Evolutionary conservation across 2,113 vertebrate genomes (phyloP), one percentile per base, ranked within the genome.

Genomic region (Triplophysa tibetana): DNA sequence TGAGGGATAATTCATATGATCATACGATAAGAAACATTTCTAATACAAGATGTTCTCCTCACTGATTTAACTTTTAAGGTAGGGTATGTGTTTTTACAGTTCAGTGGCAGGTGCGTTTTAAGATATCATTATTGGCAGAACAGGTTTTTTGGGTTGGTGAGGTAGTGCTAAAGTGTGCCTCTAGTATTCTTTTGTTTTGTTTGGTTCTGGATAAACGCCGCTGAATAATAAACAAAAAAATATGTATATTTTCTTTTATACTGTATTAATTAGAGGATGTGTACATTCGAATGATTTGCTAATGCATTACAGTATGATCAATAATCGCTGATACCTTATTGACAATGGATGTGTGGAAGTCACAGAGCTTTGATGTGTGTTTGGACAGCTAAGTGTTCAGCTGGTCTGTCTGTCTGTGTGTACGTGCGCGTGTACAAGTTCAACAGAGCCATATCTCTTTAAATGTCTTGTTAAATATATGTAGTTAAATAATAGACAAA

Each of bases 301-400:
- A 69, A 69, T 69, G 13, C 21, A n/a, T 54, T 58, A 58, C 17
- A 14, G 3, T 72, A 21, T 12, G 52, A 58, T 72, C 24, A 70
- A 29, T 72, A 6, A 72, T 9, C 7, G 70, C 54, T 29, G 26
- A 62, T 3, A 2, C 56, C 29, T 74, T 45, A 21, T 61, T 52
- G 8, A 50, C 26, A 60, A 14, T 63, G 26, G 21, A 50, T 67
- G 24, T 74, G 75, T 54, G 10, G 13, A 67, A 70, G 50, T 77
- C 56, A 63, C 43, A 33, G 6, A 58, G 62, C 41, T 29, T 58
- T 56, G 70, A 77, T 62, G 58, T 73, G n/a, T 81, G 56, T 48
- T 63, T 14, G 17, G 8, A 9, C 29, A 24, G 19, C 16, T 41
- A 63, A 24, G 33, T 77, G 64, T 75, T 48, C 3, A 33, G 63